phyloP scores from a whole-genome alignment of 2,113 vertebrate species.

The Scartelaos histophorus region DNA sequence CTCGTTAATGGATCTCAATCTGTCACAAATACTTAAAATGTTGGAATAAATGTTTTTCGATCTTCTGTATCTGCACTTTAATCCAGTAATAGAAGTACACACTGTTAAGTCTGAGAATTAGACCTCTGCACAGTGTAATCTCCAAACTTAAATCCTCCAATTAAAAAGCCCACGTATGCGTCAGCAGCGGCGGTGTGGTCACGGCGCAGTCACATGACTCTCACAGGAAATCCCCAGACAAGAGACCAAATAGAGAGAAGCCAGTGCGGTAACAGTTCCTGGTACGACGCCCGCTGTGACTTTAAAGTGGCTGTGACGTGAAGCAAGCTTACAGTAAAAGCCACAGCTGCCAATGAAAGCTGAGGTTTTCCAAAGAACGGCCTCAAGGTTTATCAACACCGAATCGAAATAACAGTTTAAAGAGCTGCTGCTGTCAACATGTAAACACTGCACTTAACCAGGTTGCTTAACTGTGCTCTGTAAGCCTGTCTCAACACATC shows the following conservation, averaged over 20 bases:
- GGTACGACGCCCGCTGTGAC: slow-evolving; percentile 21
- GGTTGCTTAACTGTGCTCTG: too few relatives aligned
- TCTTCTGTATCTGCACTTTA: too few relatives aligned
- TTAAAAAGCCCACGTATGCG: slow-evolving; percentile 37
- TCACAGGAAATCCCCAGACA: slow-evolving; percentile 64
- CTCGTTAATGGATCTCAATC: too few relatives aligned
- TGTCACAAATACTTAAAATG: too few relatives aligned
- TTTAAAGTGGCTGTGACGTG: slow-evolving; percentile 26
- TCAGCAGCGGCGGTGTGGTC: slow-evolving; percentile 23
- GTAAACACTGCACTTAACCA: too few relatives aligned
- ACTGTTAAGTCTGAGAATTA: background rate
- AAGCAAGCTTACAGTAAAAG: slow-evolving; percentile 22
- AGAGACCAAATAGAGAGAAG: slow-evolving; percentile 22
- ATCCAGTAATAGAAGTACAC: too few relatives aligned
- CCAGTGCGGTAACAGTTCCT: slow-evolving; percentile 26
- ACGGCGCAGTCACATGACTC: slow-evolving; percentile 54
- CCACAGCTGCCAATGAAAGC: slow-evolving; percentile 1
- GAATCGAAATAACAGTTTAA: too few relatives aligned
- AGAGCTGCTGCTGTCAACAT: too few relatives aligned
- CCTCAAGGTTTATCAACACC: too few relatives aligned
- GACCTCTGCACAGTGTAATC: slow-evolving; percentile 22
- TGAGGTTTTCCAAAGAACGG: background rate
- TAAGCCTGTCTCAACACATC: too few relatives aligned
- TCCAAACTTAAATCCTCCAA: slow-evolving; percentile 41
- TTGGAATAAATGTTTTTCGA: too few relatives aligned